Conservation (phyloP, 1,140 invertebrate genomes). For the Sarcophaga bullata region DNA sequence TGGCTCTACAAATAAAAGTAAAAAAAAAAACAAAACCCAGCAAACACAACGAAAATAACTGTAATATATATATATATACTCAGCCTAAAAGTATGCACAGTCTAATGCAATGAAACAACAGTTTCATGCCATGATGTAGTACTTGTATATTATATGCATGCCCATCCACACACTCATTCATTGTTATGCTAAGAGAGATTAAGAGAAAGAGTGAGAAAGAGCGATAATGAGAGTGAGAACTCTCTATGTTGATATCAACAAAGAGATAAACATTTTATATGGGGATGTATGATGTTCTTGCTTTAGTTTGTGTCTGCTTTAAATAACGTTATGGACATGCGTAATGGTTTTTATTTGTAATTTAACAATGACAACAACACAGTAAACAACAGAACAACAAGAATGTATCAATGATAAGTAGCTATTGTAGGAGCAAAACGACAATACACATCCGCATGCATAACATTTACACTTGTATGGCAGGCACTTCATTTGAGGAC, state of each 20-base stretch:
- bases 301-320: background rate
- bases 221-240: background rate
- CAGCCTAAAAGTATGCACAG: conserved; percentile 33
- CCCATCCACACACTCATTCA: background rate
- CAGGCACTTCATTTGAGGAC: conserved; percentile 18
- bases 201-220: background rate
- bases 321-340: conserved; percentile 20
- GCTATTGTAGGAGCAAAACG: too few species aligned
- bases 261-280: background rate
- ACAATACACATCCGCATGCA: background rate
- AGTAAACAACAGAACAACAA: background rate
- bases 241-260: background rate
- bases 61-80: background rate
- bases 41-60: background rate
- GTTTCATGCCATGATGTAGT: background rate
- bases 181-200: background rate
- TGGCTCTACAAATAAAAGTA: conserved; percentile 29
- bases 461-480: background rate
- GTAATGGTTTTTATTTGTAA: conserved; percentile 32
- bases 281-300: background rate
- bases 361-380: background rate
- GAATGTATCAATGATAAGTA: background rate
- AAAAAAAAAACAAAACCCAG: conserved; percentile 13
- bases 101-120: background rate
- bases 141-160: background rate